Evolutionary conservation across 2,888 invertebrate species (phyloP).

Genomic region (Catocala sponsa): DNA sequence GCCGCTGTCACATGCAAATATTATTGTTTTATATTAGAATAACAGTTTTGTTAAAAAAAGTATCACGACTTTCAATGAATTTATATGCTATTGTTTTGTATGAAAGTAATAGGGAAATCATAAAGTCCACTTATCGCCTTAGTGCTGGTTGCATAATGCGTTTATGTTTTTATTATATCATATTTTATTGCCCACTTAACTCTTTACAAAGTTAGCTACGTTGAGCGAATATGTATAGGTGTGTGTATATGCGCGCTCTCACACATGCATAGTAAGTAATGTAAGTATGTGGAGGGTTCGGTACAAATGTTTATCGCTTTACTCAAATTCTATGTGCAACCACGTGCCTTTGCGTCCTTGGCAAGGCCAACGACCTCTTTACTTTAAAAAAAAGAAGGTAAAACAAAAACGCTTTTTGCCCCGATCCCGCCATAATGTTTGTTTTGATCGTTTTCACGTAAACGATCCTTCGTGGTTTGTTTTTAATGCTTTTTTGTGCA

Average conservation of each 20-base stretch:
- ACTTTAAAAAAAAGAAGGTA: conserved; percentile 62
- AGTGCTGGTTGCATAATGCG: conserved; percentile 24
- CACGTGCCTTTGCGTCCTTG: conserved; percentile 85
- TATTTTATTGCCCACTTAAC: conserved; percentile 38
- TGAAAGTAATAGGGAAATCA: conserved; percentile 8
- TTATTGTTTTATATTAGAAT: background rate
- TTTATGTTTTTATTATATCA: conserved; percentile 29
- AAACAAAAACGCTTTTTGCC: conserved; percentile 73
- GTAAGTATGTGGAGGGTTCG: conserved; percentile 30
- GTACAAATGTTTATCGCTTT: conserved; percentile 63
- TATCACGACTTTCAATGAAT: conserved; percentile 5
- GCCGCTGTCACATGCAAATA: background rate
- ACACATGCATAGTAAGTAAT: conserved; percentile 17
- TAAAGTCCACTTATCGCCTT: conserved; percentile 3
- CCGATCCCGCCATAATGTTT: conserved; percentile 77
- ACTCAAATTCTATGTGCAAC: conserved; percentile 69
- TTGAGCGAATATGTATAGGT: conserved; percentile 44
- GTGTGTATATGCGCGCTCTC: conserved; percentile 39
- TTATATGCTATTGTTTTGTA: conserved; percentile 2
- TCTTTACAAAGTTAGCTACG: conserved; percentile 43
- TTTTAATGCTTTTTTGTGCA: conserved; percentile 56
- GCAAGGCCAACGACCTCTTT: conserved; percentile 77
- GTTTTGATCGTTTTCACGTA: conserved; percentile 84
- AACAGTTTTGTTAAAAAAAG: too few relatives aligned
- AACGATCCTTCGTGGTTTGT: conserved; percentile 71